Evolutionary conservation across 1,140 invertebrate species (phyloP), one percentile per base, ranked within the genome.

Genomic region (Penaeus japonicus): DNA sequence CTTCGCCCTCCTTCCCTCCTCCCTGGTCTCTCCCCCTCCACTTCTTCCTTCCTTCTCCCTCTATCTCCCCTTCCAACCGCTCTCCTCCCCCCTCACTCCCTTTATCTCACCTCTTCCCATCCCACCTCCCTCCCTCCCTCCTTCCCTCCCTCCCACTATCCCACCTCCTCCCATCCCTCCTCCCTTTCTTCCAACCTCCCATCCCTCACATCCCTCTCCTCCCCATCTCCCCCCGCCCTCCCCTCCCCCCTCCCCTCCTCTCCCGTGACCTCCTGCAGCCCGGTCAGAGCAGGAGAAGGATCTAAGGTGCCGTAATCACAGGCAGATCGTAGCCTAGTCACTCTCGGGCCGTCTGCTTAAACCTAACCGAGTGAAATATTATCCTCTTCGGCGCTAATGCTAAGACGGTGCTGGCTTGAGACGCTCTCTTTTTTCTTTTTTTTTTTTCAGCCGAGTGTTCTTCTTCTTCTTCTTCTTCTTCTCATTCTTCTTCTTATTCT

Each of bases 281-380:
- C n/a, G n/a, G 27, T 77, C 73, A 24, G 39, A 32, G 20, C 30
- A 35, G 78, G 27, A 57, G 27, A 30, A 32, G 32, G 65, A 84
- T 73, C 47, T 12, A 12, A 12, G 47, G 47, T 15, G 47, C 47
- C 47, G 47, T 47, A 47, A 47, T 47, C 47, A 47, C 65, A 73
- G 62, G 53, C 70, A 75, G 53, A 79, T 82, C 62, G 62, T 82
- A 82, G 80, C 81, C 87, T 39, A 87, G 85, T 87, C 85, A 87
- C 85, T 62, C 55, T 39, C 59, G 79, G 39, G 39, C 55, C 82
- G 85, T 87, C 85, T 81, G 59, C 85, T 82, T 87, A 87, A 87
- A 87, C 85, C 85, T 87, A 87, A 87, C 85, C 78, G 82, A 87
- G 85, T 87, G 85, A 87, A 87, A 87, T 87, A 87, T 87, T 82